A percentile compares a stretch with the other conserved stretches of the same genome.
Conservation (phyloP, 2,888 invertebrate species). For the Geophilus truncorum region DNA sequence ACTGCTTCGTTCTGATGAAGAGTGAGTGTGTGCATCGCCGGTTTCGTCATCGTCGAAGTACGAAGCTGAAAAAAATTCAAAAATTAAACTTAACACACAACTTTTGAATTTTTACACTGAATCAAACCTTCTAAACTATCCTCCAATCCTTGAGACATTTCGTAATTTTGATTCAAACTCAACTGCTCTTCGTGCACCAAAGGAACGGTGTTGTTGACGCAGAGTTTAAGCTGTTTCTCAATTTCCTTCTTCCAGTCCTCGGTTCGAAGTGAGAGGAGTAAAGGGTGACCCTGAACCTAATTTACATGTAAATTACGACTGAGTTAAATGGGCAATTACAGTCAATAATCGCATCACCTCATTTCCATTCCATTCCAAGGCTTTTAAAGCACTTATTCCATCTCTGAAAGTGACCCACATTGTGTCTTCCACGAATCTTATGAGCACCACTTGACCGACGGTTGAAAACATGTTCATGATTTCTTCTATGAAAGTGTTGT, state of each 20-base stretch:
- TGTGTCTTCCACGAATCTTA: constrained; percentile 77
- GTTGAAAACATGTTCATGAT: constrained; percentile 74
- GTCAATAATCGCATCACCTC: constrained; percentile 41
- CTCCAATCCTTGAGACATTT: constrained; percentile 10
- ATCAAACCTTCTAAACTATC: constrained; percentile 10
- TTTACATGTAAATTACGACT: not conserved
- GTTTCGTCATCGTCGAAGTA: constrained; percentile 29
- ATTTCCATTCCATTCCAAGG: constrained; percentile 48
- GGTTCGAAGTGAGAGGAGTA: constrained; percentile 71
- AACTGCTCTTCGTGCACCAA: constrained; percentile 48
- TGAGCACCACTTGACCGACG: constrained; percentile 83
- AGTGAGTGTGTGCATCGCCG: not conserved
- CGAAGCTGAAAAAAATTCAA: not conserved
- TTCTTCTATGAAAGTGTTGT: constrained; percentile 72
- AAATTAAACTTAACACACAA: no score
- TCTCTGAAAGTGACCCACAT: constrained; percentile 90
- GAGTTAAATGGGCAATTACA: not conserved
- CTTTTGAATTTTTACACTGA: no score
- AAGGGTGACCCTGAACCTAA: constrained; percentile 49
- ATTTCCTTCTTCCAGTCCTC: constrained; percentile 78
- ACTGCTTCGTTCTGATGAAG: constrained; percentile 34
- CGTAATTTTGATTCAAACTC: not conserved
- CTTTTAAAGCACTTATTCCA: constrained; percentile 73
- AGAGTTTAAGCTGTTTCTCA: constrained; percentile 74
- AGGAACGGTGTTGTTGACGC: constrained; percentile 77